These are phyloP conservation scores for Lordiphosa clarofinis DNA, from an alignment of 1,140 invertebrate genomes.

Conservation along the genomic window DNA sequence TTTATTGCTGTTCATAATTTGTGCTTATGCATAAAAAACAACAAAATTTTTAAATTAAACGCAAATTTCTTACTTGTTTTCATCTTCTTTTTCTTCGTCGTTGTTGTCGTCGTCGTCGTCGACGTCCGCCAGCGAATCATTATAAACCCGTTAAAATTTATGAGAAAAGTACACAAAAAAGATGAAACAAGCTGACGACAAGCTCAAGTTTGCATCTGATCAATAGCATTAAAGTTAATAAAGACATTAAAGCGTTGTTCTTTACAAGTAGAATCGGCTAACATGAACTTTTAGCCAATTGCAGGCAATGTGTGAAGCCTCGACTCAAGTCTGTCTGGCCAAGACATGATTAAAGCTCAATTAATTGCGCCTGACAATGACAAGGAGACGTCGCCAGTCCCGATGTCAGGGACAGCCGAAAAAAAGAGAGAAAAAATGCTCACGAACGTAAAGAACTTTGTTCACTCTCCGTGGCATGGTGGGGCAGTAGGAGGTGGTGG, in stretches of 20 bases:
- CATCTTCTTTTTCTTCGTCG: slow-evolving; percentile 2
- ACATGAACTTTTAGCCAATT: slow-evolving; percentile 16
- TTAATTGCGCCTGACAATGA: slow-evolving; percentile 56
- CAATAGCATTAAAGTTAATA: slow-evolving; percentile 11
- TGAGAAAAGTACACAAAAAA: slow-evolving; percentile 27
- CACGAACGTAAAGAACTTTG: slow-evolving; percentile 11
- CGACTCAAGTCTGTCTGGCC: slow-evolving; percentile 24
- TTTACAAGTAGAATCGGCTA: no score
- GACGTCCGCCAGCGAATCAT: slow-evolving; percentile 20
- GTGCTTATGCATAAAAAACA: slow-evolving; percentile 51
- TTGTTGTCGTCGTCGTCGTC: background rate
- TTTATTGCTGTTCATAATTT: slow-evolving; percentile 50
- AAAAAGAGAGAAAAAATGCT: slow-evolving; percentile 8
- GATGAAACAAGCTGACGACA: slow-evolving; percentile 13
- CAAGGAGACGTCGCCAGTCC: slow-evolving; percentile 36
- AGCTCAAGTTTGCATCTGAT: slow-evolving; percentile 17
- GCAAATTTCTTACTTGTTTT: slow-evolving; percentile 53
- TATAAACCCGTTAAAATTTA: slow-evolving; percentile 68
- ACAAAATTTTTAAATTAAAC: slow-evolving; percentile 52
- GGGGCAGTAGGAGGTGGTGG: background rate
- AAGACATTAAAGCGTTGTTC: no score
- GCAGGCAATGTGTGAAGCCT: no score
- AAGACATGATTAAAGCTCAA: slow-evolving; percentile 69
- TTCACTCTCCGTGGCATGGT: background rate
- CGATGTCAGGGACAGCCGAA: slow-evolving; percentile 49